Conservation (phyloP, 2,888 invertebrate species). For the Amphimallon solstitiale region DNA sequence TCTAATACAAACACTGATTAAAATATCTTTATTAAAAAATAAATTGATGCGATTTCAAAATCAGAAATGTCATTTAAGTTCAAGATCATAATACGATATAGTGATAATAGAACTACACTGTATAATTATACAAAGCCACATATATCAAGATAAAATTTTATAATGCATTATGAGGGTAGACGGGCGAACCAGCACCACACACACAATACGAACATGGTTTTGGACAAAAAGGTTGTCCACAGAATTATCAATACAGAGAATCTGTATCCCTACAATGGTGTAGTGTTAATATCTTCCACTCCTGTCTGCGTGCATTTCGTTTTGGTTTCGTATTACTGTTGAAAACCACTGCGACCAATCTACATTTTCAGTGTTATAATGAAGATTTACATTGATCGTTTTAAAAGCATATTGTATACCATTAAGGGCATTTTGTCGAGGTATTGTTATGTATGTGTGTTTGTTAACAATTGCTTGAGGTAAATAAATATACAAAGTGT, state of each 20-base stretch:
- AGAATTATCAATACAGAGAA: conserved; percentile 29
- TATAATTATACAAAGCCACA: conserved; percentile 27
- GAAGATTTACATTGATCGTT: conserved; percentile 35
- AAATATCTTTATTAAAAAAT: neutral
- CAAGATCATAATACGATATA: conserved; percentile 4
- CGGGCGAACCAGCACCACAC: conserved; percentile 9
- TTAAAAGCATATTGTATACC: conserved; percentile 25
- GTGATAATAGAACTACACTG: conserved; percentile 7
- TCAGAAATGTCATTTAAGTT: conserved; percentile 19
- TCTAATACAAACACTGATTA: neutral
- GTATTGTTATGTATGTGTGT: neutral
- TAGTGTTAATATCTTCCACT: conserved; percentile 35
- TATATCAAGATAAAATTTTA: conserved; percentile 33
- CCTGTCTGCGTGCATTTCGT: conserved; percentile 33
- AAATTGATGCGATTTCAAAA: conserved; percentile 17
- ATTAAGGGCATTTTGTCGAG: neutral
- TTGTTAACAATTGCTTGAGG: neutral
- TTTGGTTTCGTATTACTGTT: conserved; percentile 36
- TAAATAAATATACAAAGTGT: too few relatives aligned
- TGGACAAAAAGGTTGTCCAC: conserved; percentile 37
- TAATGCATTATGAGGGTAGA: conserved; percentile 32
- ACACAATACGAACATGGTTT: conserved; percentile 22
- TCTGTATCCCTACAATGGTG: conserved; percentile 36
- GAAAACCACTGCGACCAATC: conserved; percentile 34
- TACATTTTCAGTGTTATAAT: conserved; percentile 32